Evolutionary conservation across 2,113 vertebrate genomes (phyloP), one percentile per base, ranked within the genome.

Genomic region (Archilochus colubris): DNA sequence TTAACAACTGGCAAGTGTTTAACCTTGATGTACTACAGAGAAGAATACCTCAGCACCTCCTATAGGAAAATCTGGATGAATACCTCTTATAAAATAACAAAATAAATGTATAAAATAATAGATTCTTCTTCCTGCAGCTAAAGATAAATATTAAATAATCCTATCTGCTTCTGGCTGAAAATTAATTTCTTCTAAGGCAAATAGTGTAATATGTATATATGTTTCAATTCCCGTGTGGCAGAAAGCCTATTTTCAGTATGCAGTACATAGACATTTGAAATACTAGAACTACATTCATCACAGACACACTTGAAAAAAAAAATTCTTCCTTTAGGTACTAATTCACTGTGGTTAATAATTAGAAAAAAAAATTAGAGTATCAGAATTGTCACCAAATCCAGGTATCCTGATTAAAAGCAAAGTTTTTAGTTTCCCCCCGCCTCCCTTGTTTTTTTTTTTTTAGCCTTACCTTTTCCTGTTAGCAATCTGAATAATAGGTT

Each of bases 91-190:
- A 72, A 96, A 97, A 96, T 96, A 97, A 96, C 96, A 98, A 97
- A 97, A 97, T 96, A 96, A 94, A 96, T 92, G 93, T 94, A 96
- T 97, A 96, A 98, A 97, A 98, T 97, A 98, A 98, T 98, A 98
- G 97, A 98, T 98, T 98, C 97, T 97, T 98, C 96, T 97, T 98
- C 97, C 97, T 94, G 95, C 93, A 95, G 97, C 97, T 97, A 93
- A 98, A 98, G 97, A 98, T 97, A 98, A 98, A 98, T 98, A 98
- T 98, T 98, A 98, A 98, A 98, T 98, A 98, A 98, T 98, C 97
- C 94, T 97, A 95, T 96, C 97, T 97, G 93, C 97, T 97, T 95
- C 97, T 97, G 83, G 95, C 95, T 97, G 97, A 96, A 98, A 98
- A 98, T 98, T 98, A 98, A 98, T 98, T 98, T 98, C 97, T 97